A percentile compares a stretch with the other conserved stretches of the same genome.
Conservation (phyloP, 2,888 invertebrate species). For the Megastigmus dorsalis region DNA sequence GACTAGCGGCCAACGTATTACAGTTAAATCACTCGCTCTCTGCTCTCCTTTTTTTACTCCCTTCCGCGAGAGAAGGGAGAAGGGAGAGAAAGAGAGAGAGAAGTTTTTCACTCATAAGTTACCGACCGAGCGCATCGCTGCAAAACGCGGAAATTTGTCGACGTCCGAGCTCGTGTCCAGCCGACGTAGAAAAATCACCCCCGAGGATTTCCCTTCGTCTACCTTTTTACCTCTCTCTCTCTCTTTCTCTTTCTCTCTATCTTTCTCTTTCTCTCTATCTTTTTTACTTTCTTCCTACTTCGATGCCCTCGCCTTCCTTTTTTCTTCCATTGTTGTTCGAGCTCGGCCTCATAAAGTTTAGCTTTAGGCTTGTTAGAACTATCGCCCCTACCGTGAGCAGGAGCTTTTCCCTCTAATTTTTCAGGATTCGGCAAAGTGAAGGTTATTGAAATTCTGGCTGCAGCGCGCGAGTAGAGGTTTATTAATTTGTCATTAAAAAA, state of each 20-base stretch:
- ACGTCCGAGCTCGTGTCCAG: conserved; percentile 29
- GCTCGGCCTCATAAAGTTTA: neutral
- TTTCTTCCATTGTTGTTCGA: conserved; percentile 8
- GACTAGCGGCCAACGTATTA: conserved; percentile 27
- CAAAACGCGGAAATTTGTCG: conserved; percentile 34
- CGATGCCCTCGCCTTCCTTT: neutral
- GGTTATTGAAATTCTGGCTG: too few relatives aligned
- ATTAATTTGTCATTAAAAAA: too few relatives aligned
- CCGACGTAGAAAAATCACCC: conserved; percentile 36
- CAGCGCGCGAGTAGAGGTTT: too few relatives aligned
- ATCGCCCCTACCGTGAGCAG: too few relatives aligned
- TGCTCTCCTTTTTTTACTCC: neutral
- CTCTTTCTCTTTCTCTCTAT: neutral
- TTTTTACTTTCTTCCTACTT: neutral
- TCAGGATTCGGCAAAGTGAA: too few relatives aligned
- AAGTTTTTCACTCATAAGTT: conserved; percentile 47
- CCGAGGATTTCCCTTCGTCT: neutral
- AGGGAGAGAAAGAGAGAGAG: too few relatives aligned
- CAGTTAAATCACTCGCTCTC: conserved; percentile 24
- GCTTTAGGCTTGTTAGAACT: neutral
- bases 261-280: conserved; percentile 4
- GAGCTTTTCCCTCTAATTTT: too few relatives aligned
- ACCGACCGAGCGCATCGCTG: conserved; percentile 17
- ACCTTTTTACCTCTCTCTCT: neutral
- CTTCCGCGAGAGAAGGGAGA: too few relatives aligned